These are phyloP conservation scores for Gambelia wislizenii DNA, from an alignment of 2,797 vertebrate genomes.

Conservation along the genomic window DNA sequence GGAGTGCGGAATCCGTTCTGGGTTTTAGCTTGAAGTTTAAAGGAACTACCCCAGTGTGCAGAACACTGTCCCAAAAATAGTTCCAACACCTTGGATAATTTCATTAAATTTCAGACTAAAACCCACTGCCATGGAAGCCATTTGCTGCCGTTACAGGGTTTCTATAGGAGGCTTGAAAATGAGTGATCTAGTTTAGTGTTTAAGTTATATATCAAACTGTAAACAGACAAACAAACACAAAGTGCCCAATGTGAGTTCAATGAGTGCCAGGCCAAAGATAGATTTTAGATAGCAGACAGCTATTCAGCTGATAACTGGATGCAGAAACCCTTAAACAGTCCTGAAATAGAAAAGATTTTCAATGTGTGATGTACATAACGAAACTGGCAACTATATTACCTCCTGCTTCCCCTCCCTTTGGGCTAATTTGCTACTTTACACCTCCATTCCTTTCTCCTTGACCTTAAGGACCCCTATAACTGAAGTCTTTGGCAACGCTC, in stretches of 20 bases:
- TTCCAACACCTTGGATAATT: too few species aligned
- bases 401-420: neutral
- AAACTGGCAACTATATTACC: constrained; percentile 43
- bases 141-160: too few species aligned
- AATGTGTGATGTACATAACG: neutral
- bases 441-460: constrained; percentile 72
- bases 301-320: neutral
- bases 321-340: neutral
- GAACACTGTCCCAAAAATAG: too few species aligned
- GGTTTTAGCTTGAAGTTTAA: too few species aligned
- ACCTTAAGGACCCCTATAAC: constrained; percentile 61
- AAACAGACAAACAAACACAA: neutral
- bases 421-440: constrained; percentile 57
- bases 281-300: neutral
- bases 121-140: too few species aligned
- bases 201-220: neutral
- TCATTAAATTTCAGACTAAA: too few species aligned
- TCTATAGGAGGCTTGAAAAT: neutral
- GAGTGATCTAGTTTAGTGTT: neutral
- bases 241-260: neutral
- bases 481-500: constrained; percentile 56
- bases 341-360: constrained; percentile 13
- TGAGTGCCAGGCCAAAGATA: neutral
- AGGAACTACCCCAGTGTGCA: too few species aligned
- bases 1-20: too few species aligned